Evolutionary conservation across 92 coral and sea anemone genomes (phyloP).

Genomic region (Porites rus): DNA sequence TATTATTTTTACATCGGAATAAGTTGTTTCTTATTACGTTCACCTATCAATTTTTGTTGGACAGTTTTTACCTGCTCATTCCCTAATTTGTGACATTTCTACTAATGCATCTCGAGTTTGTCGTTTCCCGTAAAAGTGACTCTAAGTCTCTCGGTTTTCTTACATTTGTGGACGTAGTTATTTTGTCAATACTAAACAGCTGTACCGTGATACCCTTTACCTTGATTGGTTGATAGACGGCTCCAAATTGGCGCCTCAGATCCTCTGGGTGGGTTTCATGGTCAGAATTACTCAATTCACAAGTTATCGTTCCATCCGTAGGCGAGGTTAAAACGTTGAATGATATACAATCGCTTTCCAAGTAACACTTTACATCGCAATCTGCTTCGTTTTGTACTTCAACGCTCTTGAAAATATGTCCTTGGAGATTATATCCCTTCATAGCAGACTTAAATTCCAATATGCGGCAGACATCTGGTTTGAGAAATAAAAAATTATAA

Average conservation of each 20-base stretch:
- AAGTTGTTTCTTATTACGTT: no score
- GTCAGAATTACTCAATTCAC: constrained; percentile 21
- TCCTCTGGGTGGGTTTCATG: constrained; percentile 11
- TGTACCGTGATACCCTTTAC: background rate
- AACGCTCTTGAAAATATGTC: background rate
- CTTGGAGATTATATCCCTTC: background rate
- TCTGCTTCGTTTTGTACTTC: background rate
- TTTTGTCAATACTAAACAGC: no score
- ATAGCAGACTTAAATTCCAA: background rate
- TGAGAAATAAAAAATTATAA: background rate
- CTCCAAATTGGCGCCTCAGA: background rate
- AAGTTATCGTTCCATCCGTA: background rate
- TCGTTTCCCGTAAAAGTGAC: no score
- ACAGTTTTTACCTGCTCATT: no score
- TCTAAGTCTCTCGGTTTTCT: no score
- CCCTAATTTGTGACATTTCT: no score
- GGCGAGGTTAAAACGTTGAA: background rate
- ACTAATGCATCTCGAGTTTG: no score
- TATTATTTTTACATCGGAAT: no score
- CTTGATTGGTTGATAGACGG: background rate
- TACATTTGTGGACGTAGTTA: no score
- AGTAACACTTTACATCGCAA: background rate
- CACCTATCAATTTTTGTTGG: no score
- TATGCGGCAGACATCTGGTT: background rate
- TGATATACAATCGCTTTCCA: background rate